Percentiles rank a stretch among this genome's conserved stretches.
These are phyloP conservation scores for Lepidocyrtinus sp. DNA, from an alignment of 2,888 invertebrate genomes.

Conservation along the genomic window DNA sequence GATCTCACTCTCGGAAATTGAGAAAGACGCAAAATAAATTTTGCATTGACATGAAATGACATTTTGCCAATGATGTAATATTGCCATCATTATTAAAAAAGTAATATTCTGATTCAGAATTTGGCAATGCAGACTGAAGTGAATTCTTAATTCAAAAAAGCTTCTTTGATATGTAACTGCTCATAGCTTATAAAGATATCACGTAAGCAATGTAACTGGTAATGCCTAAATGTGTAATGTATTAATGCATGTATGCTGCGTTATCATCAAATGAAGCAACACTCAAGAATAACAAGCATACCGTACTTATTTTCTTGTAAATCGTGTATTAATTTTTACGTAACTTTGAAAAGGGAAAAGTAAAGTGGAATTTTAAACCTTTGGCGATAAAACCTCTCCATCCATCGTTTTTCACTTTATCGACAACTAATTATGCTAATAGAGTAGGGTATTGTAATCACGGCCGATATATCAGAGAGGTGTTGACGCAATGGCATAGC, in stretches of 20 bases:
- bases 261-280: too few species aligned
- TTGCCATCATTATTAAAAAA: not conserved
- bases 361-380: conserved; percentile 7
- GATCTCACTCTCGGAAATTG: conserved; percentile 17
- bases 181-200: too few species aligned
- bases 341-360: conserved; percentile 8
- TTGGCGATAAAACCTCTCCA: not conserved
- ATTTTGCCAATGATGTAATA: conserved; percentile 13
- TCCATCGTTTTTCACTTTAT: not conserved
- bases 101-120: not conserved
- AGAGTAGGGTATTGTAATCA: not conserved
- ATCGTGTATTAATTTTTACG: conserved; percentile 18
- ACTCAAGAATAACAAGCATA: not conserved
- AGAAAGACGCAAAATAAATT: conserved; percentile 1
- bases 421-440: conserved; percentile 19
- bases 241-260: too few species aligned
- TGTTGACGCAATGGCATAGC: conserved; percentile 9
- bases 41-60: conserved; percentile 4
- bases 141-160: too few species aligned
- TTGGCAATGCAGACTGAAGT: too few species aligned
- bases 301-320: not conserved
- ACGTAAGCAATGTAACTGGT: too few species aligned
- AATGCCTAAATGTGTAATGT: too few species aligned
- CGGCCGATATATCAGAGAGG: not conserved
- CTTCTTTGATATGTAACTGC: too few species aligned